phyloP scores from a whole-genome alignment of 1,140 invertebrate species.

The Ganaspis sp. region DNA sequence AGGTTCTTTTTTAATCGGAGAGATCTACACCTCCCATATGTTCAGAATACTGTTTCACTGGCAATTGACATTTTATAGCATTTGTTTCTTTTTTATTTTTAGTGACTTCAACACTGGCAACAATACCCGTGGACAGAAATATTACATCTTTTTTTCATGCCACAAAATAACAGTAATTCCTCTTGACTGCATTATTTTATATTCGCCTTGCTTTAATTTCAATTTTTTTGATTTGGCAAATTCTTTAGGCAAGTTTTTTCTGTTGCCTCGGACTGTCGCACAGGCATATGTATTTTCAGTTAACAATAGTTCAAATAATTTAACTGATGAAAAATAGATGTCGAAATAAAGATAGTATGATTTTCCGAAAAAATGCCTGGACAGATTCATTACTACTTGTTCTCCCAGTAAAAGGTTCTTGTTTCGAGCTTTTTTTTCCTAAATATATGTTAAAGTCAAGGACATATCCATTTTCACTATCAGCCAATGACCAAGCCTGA shows the following conservation, averaged over 20 bases:
- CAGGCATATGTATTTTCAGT: conserved; percentile 38
- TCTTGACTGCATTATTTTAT: background rate
- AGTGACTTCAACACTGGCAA: background rate
- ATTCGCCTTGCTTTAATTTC: conserved; percentile 31
- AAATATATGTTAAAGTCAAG: conserved; percentile 37
- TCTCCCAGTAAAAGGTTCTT: conserved; percentile 38
- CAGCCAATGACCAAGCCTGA: conserved; percentile 48
- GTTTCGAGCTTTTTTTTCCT: conserved; percentile 39
- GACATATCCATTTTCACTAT: conserved; percentile 37
- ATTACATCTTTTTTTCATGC: conserved; percentile 41
- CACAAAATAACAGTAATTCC: conserved; percentile 35
- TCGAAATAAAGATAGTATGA: conserved; percentile 43
- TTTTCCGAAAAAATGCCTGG: conserved; percentile 8
- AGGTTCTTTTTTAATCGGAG: conserved; percentile 38
- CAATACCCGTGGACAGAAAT: conserved; percentile 35
- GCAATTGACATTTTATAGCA: conserved; percentile 22
- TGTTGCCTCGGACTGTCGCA: conserved; percentile 32
- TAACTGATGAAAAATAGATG: conserved; percentile 41
- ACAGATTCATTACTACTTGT: conserved; percentile 37
- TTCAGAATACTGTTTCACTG: conserved; percentile 32
- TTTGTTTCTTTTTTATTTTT: background rate
- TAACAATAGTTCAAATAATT: conserved; percentile 32
- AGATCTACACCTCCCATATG: conserved; percentile 47
- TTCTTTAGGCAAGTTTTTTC: conserved; percentile 31
- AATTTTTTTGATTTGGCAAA: background rate